Conservation (phyloP, 2,888 invertebrate species). For the Metallyticus violacea region DNA sequence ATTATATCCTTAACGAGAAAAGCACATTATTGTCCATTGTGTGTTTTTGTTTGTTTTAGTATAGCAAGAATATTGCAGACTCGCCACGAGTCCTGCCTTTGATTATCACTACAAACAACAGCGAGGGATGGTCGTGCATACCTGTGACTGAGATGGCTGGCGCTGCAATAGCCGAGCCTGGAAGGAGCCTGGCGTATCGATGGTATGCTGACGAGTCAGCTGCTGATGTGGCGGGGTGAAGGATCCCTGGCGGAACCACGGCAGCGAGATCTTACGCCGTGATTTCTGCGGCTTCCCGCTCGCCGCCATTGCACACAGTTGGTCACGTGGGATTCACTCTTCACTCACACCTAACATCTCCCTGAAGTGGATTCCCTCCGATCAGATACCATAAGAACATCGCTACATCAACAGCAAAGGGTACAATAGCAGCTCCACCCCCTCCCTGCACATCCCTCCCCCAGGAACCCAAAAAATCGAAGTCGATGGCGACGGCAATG, state of each 20-base stretch:
- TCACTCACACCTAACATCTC: neutral
- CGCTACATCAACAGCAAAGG: neutral
- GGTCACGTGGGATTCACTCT: neutral
- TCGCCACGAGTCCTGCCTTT: too few relatives aligned
- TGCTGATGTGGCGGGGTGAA: slow-evolving; percentile 69
- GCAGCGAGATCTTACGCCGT: slow-evolving; percentile 81
- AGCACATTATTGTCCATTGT: too few relatives aligned
- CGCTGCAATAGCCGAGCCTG: slow-evolving; percentile 70
- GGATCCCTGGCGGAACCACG: slow-evolving; percentile 85
- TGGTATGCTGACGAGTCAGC: slow-evolving; percentile 82
- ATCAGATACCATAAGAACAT: neutral
- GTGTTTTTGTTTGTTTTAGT: too few relatives aligned
- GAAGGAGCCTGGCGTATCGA: slow-evolving; percentile 85
- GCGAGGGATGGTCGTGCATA: slow-evolving; percentile 38
- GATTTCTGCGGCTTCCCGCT: slow-evolving; percentile 61
- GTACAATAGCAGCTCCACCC: neutral
- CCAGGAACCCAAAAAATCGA: neutral
- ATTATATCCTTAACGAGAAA: too few relatives aligned
- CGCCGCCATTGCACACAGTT: slow-evolving; percentile 38
- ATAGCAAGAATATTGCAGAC: too few relatives aligned
- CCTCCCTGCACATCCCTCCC: neutral
- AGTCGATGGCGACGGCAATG: neutral
- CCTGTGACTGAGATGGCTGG: slow-evolving; percentile 62
- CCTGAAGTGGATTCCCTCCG: neutral
- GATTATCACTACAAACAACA: neutral